These are phyloP conservation scores for Pantherophis alleghaniensis DNA, from an alignment of 2,797 vertebrate species.

Conservation along the genomic window DNA sequence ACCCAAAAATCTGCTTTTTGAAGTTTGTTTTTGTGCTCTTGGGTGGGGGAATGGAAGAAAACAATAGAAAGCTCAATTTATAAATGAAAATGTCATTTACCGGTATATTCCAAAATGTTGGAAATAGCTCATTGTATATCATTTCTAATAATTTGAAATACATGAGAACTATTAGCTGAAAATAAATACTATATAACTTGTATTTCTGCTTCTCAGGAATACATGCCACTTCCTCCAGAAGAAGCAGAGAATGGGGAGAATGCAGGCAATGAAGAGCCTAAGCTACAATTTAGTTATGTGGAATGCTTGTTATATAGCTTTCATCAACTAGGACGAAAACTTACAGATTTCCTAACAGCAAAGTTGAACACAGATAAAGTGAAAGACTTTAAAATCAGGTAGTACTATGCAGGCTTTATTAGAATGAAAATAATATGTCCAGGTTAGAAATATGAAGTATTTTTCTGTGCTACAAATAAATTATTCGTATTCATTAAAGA, in stretches of 20 bases:
- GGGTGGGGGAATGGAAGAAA: background rate
- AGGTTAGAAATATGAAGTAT: background rate
- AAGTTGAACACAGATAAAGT: slow-evolving; percentile 92
- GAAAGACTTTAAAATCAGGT: slow-evolving; percentile 99
- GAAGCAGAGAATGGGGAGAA: slow-evolving; percentile 96
- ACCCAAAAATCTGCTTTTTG: background rate
- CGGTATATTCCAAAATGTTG: background rate
- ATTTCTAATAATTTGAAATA: background rate
- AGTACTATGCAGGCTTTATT: background rate
- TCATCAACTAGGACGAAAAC: slow-evolving; percentile 94
- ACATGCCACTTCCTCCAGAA: slow-evolving; percentile 94
- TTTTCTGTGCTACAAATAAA: background rate
- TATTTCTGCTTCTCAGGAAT: slow-evolving; percentile 78
- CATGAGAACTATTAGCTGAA: background rate
- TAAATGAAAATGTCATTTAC: background rate
- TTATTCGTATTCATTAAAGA: background rate
- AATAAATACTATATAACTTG: background rate
- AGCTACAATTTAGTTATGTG: slow-evolving; percentile 96
- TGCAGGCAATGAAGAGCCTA: slow-evolving; percentile 87
- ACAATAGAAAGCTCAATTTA: background rate
- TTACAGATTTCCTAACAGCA: slow-evolving; percentile 93
- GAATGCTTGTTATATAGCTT: slow-evolving; percentile 95
- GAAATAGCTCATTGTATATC: background rate
- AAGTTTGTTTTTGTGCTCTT: background rate
- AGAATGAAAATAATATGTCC: background rate